Base-by-base conservation (phyloP, 1,140 invertebrate species). In the Coenobita brevimanus region DNA sequence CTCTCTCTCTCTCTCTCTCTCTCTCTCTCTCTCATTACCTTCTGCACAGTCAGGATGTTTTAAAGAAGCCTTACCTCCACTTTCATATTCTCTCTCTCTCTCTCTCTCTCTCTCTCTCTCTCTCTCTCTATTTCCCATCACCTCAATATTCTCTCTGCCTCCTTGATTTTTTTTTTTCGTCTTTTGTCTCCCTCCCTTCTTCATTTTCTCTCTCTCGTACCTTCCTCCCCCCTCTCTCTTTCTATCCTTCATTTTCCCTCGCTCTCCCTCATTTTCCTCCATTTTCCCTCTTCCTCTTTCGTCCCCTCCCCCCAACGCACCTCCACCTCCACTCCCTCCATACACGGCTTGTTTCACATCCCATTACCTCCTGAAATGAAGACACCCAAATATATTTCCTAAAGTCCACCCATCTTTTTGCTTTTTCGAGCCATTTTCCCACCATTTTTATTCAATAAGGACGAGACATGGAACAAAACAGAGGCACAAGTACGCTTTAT, bases 111-210 rank as follows among this genome's bases (percentile, higher is more conserved):
- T n/a, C 24, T 69, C 64, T 76, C 73, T 76, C 38, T 76, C 73
- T 76, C 73, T 76, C 75, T 78, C 38, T 54, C 24, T 78, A 17
- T 78, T 46, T 78, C 38, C 54, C 75, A 46, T 46, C 54, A 38
- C 27, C 46, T 27, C 43, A 21, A 17, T 43, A 30, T 33, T 71
- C 24, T 71, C 67, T 71, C 67, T 30, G 41, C 36, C 67, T 57
- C 54, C 8, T 73, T 50, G 33, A 54, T 79, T 79, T 30, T 30
- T n/a, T 17, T 15, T 8, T 62, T 62, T 62, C 60, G n/a, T 62
- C 30, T 79, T 30, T 30, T 50, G 2, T 2, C 54, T 24, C 36
- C 4, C 6, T 54, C 30, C 24, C 27, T 8, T 64, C 79, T 36
- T 64, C 60, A 41, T 79, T 41, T 27, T 67, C 36, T 38, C 62